Evolutionary conservation across 2,888 invertebrate species (phyloP), one percentile per base, ranked within the genome.

Genomic region (Apeira syringaria): DNA sequence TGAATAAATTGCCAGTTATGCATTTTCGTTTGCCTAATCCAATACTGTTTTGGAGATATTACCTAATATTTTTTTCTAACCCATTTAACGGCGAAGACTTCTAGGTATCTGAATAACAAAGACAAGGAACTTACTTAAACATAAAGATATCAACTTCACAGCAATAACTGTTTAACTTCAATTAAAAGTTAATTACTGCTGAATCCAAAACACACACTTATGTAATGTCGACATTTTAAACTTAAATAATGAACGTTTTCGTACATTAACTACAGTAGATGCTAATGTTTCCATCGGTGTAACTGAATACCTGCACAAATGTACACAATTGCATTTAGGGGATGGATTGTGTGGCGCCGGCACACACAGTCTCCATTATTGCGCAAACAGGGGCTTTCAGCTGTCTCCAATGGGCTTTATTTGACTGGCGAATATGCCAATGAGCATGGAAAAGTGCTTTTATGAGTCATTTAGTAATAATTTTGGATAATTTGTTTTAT

Each of bases 281-380:
- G 82, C 76, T 81, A 85, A 84, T 81, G 80, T 83, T 81, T 78
- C 78, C 77, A 80, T 47, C 53, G 72, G 60, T 77, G 86, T 85
- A 88, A 88, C 84, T 82, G 79, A 80, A 87, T 88, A 78, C 74
- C 68, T 61, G 83, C 85, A 73, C 84, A 68, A 83, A 82, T 86
- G 84, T 83, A 86, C 83, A 78, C 86, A 86, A 87, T 85, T 85
- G 86, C 86, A 80, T 82, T 83, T 80, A 77, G 88, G 87, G 55
- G 86, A 77, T 76, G 80, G 78, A 80, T 74, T 80, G 77, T 80
- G 77, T 73, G 66, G 63, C 62, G 65, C 68, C 64, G 68, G 60
- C 68, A 72, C 67, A 72, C 67, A 70, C 67, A 56, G 72, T 57
- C 71, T 67, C 70, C 78, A 77, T 80, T 80, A 82, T 80, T 80